Conservation (phyloP, 2,888 invertebrate species). For the Ophion ventricosus region DNA sequence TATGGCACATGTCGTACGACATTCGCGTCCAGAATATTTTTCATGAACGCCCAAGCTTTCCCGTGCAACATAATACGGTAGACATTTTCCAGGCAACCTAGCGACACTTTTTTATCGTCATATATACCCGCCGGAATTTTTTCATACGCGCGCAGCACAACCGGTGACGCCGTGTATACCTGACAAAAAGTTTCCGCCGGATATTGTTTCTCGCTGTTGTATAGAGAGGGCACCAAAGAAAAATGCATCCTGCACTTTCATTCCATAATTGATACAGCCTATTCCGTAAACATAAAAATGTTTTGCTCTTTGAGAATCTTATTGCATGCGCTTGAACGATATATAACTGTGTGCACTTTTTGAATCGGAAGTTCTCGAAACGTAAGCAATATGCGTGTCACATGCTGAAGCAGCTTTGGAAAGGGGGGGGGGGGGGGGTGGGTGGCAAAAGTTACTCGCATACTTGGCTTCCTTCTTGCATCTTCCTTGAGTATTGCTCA, state of each 20-base stretch:
- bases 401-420: conserved; percentile 69
- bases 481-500: conserved; percentile 25
- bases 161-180: not conserved
- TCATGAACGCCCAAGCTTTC: conserved; percentile 6
- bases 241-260: not conserved
- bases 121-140: not conserved
- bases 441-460: conserved; percentile 35
- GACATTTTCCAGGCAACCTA: not conserved
- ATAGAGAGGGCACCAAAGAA: not conserved
- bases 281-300: not conserved
- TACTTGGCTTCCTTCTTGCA: conserved; percentile 52
- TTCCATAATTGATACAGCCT: not conserved
- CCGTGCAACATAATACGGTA: conserved; percentile 2
- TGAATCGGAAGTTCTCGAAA: conserved; percentile 71
- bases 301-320: not conserved
- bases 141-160: not conserved
- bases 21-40: conserved; percentile 39
- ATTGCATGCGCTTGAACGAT: not conserved
- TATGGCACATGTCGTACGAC: conserved; percentile 34
- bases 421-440: conserved; percentile 7
- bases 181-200: not conserved
- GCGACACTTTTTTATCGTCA: conserved; percentile 4
- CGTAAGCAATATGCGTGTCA: conserved; percentile 77
- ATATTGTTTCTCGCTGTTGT: not conserved
- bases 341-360: conserved; percentile 62